These are phyloP conservation scores for Strix aluco DNA, from an alignment of 2,113 vertebrate species.

Conservation along the genomic window DNA sequence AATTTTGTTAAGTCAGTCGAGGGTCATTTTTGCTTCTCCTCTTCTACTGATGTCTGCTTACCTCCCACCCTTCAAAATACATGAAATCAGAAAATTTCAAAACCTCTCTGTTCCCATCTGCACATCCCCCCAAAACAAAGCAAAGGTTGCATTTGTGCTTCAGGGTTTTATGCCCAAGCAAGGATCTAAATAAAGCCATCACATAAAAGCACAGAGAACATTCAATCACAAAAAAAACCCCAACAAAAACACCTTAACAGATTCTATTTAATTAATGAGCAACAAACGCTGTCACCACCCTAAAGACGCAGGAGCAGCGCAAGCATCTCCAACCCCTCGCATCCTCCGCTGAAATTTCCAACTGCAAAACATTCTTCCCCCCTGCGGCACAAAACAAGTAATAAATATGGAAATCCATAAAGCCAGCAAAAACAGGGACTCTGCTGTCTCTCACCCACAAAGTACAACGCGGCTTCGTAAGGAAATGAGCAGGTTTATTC, in stretches of 20 bases:
- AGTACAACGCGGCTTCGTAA: not conserved
- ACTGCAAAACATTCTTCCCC: not conserved
- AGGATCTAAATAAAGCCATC: not conserved
- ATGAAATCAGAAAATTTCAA: not conserved
- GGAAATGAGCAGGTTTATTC: conserved; percentile 42
- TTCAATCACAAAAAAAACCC: not conserved
- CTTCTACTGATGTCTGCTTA: not conserved
- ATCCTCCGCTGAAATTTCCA: conserved; percentile 28
- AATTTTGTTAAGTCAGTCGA: no score
- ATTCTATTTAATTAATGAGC: not conserved
- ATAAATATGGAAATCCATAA: conserved; percentile 77
- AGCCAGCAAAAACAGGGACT: conserved; percentile 23
- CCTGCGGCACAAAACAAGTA: conserved; percentile 16
- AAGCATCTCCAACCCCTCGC: not conserved
- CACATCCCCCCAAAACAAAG: not conserved
- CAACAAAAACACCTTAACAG: not conserved
- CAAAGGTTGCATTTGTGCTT: not conserved
- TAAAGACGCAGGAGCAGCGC: not conserved
- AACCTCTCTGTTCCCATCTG: fast-evolving
- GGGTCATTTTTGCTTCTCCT: not conserved
- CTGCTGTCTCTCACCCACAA: conserved; percentile 5
- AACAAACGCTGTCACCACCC: not conserved
- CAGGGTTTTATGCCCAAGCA: not conserved
- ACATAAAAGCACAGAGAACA: not conserved
- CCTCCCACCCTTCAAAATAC: not conserved